Evolutionary conservation across 2,888 invertebrate genomes (phyloP).

Genomic region (Lasiommata megera): DNA sequence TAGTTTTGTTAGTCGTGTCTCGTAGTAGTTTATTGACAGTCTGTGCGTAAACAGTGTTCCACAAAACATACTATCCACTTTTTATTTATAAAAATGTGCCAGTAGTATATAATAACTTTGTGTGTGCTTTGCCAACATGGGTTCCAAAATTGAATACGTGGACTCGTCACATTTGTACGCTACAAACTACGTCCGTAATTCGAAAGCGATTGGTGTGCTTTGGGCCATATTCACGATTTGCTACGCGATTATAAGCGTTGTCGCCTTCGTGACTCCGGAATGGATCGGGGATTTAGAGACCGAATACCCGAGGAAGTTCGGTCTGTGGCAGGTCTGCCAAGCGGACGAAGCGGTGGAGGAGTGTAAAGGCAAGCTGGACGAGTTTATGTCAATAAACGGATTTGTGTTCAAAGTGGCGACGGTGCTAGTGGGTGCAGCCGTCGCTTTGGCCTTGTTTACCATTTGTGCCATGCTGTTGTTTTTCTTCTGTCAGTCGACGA

Average conservation of each 20-base stretch:
- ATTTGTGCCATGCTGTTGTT: constrained; percentile 95
- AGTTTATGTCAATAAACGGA: constrained; percentile 90
- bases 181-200: constrained; percentile 94
- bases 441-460: constrained; percentile 91
- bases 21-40: constrained; percentile 47
- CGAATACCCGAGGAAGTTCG: constrained; percentile 94
- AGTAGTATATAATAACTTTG: constrained; percentile 38
- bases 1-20: constrained; percentile 69
- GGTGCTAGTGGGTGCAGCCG: constrained; percentile 92
- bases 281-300: constrained; percentile 93
- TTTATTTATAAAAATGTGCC: constrained; percentile 46
- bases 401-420: constrained; percentile 93
- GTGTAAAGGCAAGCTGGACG: constrained; percentile 92
- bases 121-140: constrained; percentile 80
- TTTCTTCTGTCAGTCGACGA: constrained; percentile 95
- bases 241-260: constrained; percentile 96
- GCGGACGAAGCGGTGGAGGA: constrained; percentile 89
- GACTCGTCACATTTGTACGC: constrained; percentile 95
- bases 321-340: constrained; percentile 94
- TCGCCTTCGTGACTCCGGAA: constrained; percentile 97
- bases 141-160: constrained; percentile 95
- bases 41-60: constrained; percentile 19
- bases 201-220: constrained; percentile 96
- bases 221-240: constrained; percentile 99
- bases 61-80: constrained; percentile 25